phyloP scores from a whole-genome alignment of 2,888 invertebrate genomes.

The Molorchus minor region DNA sequence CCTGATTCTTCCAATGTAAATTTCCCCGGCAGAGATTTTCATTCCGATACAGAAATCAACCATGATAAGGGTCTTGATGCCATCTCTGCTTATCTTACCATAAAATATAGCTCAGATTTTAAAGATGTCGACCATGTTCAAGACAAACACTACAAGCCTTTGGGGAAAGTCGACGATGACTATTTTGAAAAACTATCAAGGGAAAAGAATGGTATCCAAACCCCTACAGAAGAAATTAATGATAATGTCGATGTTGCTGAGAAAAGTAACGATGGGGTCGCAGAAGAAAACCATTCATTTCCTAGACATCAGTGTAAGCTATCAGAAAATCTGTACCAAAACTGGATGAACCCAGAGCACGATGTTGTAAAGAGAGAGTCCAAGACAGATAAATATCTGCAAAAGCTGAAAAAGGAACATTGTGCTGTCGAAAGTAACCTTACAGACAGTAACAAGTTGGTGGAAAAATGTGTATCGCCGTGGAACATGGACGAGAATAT shows the following conservation, averaged over 20 bases:
- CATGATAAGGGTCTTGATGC: conserved; percentile 38
- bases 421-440: conserved; percentile 34
- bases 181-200: conserved; percentile 29
- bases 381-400: conserved; percentile 46
- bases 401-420: conserved; percentile 39
- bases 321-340: conserved; percentile 22
- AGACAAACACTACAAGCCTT: neutral
- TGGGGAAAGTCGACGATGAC: conserved; percentile 25
- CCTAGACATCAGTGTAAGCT: neutral
- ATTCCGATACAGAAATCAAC: conserved; percentile 9
- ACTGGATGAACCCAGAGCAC: conserved; percentile 28
- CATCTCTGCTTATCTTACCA: conserved; percentile 48
- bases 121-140: conserved; percentile 1
- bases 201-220: conserved; percentile 17
- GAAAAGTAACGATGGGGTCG: no score
- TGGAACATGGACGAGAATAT: conserved; percentile 40
- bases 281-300: neutral
- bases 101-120: conserved; percentile 43
- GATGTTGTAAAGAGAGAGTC: conserved; percentile 40
- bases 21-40: conserved; percentile 11
- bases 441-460: conserved; percentile 45
- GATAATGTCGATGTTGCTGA: no score
- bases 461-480: conserved; percentile 38
- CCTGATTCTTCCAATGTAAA: conserved; percentile 31
- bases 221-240: neutral